These are phyloP conservation scores for Mormyrus lacerda DNA, from an alignment of 2,113 vertebrate species.

Conservation along the genomic window DNA sequence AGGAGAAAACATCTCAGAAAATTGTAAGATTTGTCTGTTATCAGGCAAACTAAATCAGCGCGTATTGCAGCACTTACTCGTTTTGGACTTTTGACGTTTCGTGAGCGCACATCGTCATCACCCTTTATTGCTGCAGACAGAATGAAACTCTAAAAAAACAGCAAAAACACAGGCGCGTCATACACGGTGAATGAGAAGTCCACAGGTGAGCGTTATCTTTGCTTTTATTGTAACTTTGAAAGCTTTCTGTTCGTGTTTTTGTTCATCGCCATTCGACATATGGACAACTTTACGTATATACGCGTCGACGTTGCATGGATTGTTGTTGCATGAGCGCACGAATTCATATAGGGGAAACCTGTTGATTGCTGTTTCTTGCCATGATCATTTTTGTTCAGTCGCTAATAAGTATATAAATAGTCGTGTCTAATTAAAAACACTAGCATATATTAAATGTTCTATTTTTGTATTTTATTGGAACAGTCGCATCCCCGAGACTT, in stretches of 20 bases:
- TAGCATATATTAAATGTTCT: neutral
- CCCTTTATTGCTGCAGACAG: slow-evolving; percentile 33
- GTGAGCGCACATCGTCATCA: slow-evolving; percentile 25
- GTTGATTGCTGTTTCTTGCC: slow-evolving; percentile 13
- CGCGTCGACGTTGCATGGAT: neutral
- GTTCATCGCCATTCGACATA: neutral
- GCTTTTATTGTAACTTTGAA: neutral
- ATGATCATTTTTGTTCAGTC: neutral
- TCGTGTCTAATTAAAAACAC: neutral
- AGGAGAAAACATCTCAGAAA: slow-evolving; percentile 40
- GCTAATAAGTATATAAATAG: neutral
- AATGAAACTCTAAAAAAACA: slow-evolving; percentile 44
- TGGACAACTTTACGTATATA: neutral
- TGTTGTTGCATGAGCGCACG: neutral
- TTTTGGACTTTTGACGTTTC: slow-evolving; percentile 22
- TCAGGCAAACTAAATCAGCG: slow-evolving; percentile 46
- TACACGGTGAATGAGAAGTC: slow-evolving; percentile 47
- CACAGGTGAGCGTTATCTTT: slow-evolving; percentile 53
- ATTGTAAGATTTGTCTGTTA: slow-evolving; percentile 49
- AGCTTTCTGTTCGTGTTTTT: neutral
- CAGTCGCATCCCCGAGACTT: neutral
- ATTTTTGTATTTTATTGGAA: neutral
- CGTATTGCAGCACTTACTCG: slow-evolving; percentile 36
- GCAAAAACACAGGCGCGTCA: slow-evolving; percentile 39
- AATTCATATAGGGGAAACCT: neutral